These are phyloP conservation scores for Cydia amplana DNA, from an alignment of 1,140 invertebrate genomes.

Conservation along the genomic window DNA sequence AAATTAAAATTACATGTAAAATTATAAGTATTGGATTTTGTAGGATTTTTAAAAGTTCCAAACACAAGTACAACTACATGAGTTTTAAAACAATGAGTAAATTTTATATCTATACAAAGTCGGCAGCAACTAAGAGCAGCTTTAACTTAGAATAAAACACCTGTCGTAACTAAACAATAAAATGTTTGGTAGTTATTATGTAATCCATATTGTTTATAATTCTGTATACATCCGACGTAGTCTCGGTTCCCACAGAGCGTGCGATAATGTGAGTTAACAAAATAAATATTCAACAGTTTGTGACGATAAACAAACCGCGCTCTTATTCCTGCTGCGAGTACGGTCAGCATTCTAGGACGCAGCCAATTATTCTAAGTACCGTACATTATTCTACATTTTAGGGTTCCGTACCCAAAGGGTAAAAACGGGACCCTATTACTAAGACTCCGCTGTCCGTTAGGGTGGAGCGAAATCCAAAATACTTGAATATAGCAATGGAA, in stretches of 20 bases:
- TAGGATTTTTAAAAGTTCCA: background rate
- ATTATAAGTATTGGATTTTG: no score
- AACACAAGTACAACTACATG: no score
- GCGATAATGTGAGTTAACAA: conserved; percentile 72
- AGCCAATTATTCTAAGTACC: background rate
- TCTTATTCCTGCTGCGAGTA: conserved; percentile 37
- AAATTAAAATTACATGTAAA: no score
- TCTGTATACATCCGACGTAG: conserved; percentile 55
- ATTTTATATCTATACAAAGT: background rate
- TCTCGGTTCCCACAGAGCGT: conserved; percentile 69
- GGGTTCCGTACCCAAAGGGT: no score
- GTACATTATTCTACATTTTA: no score
- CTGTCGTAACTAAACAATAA: conserved; percentile 28
- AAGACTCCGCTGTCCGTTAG: no score
- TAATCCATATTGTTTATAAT: conserved; percentile 53
- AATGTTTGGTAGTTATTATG: conserved; percentile 19
- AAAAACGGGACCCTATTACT: no score
- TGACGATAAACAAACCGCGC: conserved; percentile 63
- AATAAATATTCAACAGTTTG: conserved; percentile 75
- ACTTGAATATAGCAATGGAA: no score
- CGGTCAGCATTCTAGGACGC: conserved; percentile 36
- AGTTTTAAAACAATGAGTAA: no score
- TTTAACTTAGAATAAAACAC: conserved; percentile 3
- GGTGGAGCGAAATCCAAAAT: no score
- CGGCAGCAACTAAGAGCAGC: background rate